Conservation (phyloP, 2,888 invertebrate species). For the Euproctis similis region DNA sequence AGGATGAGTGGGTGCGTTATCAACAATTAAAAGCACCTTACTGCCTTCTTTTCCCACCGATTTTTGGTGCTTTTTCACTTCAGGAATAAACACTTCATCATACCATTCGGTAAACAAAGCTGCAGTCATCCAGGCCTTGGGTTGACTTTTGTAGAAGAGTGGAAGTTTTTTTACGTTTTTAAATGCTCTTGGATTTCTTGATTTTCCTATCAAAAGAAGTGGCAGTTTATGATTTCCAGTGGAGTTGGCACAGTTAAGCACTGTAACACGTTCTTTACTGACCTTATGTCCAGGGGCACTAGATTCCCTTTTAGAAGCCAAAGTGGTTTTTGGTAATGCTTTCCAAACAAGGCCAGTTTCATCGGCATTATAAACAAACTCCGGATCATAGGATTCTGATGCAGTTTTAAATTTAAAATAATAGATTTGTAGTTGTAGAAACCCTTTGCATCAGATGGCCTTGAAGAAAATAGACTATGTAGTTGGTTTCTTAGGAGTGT, state of each 20-base stretch:
- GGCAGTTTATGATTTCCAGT: conserved; percentile 10
- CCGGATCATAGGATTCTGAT: not conserved
- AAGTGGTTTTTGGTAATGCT: not conserved
- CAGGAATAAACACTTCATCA: not conserved
- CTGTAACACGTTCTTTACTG: conserved; percentile 1
- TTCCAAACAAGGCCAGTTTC: conserved; percentile 1
- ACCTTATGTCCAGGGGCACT: not conserved
- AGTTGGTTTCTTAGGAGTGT: too few species aligned
- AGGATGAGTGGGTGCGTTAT: conserved; percentile 1
- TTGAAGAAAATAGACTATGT: too few species aligned
- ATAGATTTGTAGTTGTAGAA: not conserved
- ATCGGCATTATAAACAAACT: conserved; percentile 1
- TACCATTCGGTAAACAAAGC: conserved; percentile 1
- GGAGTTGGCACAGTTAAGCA: not conserved
- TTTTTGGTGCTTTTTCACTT: not conserved
- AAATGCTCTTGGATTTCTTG: conserved; percentile 15
- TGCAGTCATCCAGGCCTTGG: conserved; percentile 12
- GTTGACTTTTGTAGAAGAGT: conserved; percentile 13
- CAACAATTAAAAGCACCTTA: not conserved
- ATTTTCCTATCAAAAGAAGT: conserved; percentile 12
- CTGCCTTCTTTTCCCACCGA: not conserved
- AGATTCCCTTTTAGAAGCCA: not conserved
- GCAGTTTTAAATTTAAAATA: not conserved
- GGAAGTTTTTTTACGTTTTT: conserved; percentile 16
- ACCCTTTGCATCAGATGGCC: too few species aligned